phyloP scores from a whole-genome alignment of 2,113 vertebrate species.

The Lagenorhynchus albirostris region DNA sequence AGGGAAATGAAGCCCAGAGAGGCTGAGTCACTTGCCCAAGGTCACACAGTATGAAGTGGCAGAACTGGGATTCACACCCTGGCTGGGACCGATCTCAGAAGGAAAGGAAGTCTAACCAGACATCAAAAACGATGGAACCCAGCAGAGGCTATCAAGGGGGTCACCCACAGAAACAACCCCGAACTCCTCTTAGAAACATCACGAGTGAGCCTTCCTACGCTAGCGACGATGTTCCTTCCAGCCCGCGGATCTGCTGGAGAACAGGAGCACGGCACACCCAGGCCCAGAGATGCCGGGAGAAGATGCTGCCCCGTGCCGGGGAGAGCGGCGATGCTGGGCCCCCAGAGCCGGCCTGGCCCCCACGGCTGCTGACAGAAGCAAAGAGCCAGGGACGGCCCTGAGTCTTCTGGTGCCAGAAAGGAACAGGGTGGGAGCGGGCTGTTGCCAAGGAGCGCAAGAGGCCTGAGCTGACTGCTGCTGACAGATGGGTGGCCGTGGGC shows the following conservation, averaged over 20 bases:
- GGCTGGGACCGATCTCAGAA: background rate
- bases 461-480: background rate
- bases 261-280: background rate
- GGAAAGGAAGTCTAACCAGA: background rate
- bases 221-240: too few relatives aligned
- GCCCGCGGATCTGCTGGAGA: background rate
- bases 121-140: background rate
- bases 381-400: background rate
- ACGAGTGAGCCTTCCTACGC: fast-evolving
- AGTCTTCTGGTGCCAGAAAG: background rate
- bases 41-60: background rate
- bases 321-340: fast-evolving
- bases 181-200: background rate
- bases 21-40: background rate
- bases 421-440: background rate
- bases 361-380: background rate
- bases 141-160: background rate
- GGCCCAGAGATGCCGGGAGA: background rate
- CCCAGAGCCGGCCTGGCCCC: fast-evolving
- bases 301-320: fast-evolving
- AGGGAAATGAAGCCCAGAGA: background rate
- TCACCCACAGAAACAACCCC: background rate
- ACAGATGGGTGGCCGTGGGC: background rate
- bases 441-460: background rate
- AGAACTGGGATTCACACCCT: background rate